Conservation (phyloP, 2,797 vertebrate genomes). For the Poecile montanus region DNA sequence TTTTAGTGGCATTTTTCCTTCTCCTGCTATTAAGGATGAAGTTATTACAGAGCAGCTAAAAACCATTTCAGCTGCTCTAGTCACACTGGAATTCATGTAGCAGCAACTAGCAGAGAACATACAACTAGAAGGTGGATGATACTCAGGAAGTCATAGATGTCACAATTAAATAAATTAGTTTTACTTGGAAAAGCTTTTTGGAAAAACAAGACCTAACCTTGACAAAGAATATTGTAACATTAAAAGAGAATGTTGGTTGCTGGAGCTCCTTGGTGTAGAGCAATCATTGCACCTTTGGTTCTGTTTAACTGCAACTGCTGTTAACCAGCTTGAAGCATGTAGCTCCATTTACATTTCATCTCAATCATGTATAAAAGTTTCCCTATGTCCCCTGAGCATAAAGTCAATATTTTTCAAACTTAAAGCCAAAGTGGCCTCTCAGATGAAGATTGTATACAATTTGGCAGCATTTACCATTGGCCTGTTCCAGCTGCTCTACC, state of each 20-base stretch:
- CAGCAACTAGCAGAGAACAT: not conserved
- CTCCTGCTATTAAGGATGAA: not conserved
- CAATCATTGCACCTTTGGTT: not conserved
- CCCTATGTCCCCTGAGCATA: not conserved
- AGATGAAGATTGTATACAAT: not conserved
- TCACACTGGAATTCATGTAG: not conserved
- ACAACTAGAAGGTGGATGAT: not conserved
- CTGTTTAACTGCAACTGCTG: not conserved
- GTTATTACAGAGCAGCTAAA: not conserved
- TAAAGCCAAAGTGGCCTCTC: not conserved
- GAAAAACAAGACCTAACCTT: not conserved
- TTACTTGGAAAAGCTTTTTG: not conserved
- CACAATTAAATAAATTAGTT: not conserved
- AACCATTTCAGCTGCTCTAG: not conserved
- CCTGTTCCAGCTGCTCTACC: not conserved
- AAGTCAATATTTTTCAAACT: not conserved
- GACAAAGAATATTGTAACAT: accelerated
- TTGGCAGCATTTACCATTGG: not conserved
- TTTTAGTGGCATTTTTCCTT: not conserved
- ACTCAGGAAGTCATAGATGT: not conserved
- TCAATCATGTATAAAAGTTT: not conserved
- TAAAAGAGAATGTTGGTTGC: not conserved
- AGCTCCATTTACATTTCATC: not conserved
- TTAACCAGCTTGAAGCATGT: not conserved
- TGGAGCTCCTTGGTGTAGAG: not conserved